phyloP scores from a whole-genome alignment of 2,888 invertebrate genomes.

The Adineta ricciae region DNA sequence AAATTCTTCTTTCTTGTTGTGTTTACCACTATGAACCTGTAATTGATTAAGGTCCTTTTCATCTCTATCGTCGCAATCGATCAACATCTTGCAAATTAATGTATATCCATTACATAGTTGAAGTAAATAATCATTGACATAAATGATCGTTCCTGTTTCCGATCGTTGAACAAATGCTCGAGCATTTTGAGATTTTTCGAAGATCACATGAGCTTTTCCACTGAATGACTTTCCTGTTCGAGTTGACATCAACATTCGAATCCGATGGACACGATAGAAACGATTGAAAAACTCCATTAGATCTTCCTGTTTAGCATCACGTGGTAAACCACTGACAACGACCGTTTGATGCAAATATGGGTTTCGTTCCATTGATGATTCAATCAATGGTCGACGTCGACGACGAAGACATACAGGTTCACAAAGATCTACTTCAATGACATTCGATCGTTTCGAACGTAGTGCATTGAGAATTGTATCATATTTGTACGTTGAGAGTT shows the following conservation, averaged over 20 bases:
- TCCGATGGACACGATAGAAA: not conserved
- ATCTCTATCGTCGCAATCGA: not conserved
- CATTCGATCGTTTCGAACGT: not conserved
- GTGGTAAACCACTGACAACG: not conserved
- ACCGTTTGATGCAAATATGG: not conserved
- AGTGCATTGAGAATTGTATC: not conserved
- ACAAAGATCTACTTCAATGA: not conserved
- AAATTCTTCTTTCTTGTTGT: too few species aligned
- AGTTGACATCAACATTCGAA: not conserved
- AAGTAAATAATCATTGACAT: not conserved
- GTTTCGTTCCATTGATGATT: not conserved
- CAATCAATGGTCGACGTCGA: not conserved
- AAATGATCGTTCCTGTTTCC: not conserved
- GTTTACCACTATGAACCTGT: not conserved
- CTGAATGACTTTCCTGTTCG: not conserved
- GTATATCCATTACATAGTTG: not conserved
- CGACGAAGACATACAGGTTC: not conserved
- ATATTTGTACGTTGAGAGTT: not conserved
- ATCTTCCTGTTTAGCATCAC: not conserved
- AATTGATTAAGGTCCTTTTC: not conserved
- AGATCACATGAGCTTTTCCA: not conserved
- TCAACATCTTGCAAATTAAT: not conserved
- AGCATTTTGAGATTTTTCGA: not conserved
- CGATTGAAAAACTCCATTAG: not conserved
- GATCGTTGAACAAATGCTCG: not conserved